Base-by-base conservation (phyloP, 2,888 invertebrate genomes). In the Hypomecis punctinalis region DNA sequence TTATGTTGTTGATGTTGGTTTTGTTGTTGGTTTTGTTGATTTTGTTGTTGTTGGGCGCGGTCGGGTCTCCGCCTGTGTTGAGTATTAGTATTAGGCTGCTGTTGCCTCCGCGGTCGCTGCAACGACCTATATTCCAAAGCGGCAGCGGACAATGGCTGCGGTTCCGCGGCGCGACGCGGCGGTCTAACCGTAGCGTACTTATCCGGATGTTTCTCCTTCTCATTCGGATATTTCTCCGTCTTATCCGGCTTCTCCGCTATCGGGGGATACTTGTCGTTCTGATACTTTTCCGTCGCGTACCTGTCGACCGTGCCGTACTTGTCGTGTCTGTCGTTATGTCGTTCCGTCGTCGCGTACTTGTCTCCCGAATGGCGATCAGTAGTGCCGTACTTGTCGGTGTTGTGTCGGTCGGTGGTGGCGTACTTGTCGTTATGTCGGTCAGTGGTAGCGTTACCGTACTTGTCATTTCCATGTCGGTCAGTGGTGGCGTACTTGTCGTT, bases 91-190 rank as follows among this genome's bases (percentile, higher is more conserved):
- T 66, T 77, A 57, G 79, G 68, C 33, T 70, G 69, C 11, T 68
- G 80, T 47, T 89, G 89, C 60, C 80, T 90, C 6, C 91, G 77
- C 52, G 94, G 94, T 0, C 94, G 87, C 75, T 94, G 94, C 52
- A 94, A 81, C 35, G 94, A 94, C 49, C 95, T 90, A 79, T 95
- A 95, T 72, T 95, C 94, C 6, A 94, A 80, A 57, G 94, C 91
- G 9, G 92, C 92, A 51, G 92, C 92, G 43, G 91, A 91, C 4
- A 94, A 89, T 11, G 94, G 93, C 77, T 94, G 94, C 69, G 94
- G 86, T 83, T 88, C 87, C 2, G 70, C 67, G 42, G 86, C 73
- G 54, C 87, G 82, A 7, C 89, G 80, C 42, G 92, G 81, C 1
- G 91, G 84, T 0, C 93, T 86, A 49, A 93, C 92, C 0, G 93